Conservation (phyloP, 2,888 invertebrate genomes). For the Brenthis hecate region DNA sequence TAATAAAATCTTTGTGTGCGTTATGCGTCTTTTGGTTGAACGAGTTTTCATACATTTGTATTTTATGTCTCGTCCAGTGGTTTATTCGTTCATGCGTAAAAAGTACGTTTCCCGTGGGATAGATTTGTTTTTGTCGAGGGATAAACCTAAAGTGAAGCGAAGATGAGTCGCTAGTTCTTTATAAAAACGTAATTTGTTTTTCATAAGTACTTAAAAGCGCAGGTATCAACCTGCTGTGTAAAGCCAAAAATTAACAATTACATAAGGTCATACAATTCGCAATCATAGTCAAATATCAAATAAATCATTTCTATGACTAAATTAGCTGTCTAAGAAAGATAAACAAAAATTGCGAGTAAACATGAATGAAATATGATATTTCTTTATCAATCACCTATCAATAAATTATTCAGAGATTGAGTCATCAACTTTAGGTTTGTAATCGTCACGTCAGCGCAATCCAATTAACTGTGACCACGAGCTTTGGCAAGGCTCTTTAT, state of each 20-base stretch:
- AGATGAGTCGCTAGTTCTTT: too few species aligned
- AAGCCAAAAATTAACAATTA: slow-evolving; percentile 21
- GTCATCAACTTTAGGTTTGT: slow-evolving; percentile 69
- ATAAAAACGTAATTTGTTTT: too few species aligned
- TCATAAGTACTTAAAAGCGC: neutral
- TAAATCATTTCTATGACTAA: slow-evolving; percentile 59
- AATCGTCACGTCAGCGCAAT: slow-evolving; percentile 43
- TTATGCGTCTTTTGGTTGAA: too few species aligned
- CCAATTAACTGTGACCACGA: slow-evolving; percentile 25
- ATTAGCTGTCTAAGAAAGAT: slow-evolving; percentile 66
- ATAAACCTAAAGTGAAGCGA: too few species aligned
- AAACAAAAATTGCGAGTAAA: slow-evolving; percentile 63
- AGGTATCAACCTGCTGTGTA: neutral
- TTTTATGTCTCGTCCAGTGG: too few species aligned
- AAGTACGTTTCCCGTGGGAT: too few species aligned
- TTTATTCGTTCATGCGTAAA: too few species aligned
- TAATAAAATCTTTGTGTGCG: too few species aligned
- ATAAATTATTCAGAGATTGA: slow-evolving; percentile 60
- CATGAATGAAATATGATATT: slow-evolving; percentile 59
- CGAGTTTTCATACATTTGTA: too few species aligned
- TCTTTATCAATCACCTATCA: slow-evolving; percentile 52
- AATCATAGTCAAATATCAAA: slow-evolving; percentile 48
- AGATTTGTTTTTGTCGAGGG: too few species aligned
- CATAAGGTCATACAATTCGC: slow-evolving; percentile 34
- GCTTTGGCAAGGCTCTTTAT: slow-evolving; percentile 24